Evolutionary conservation across 1,140 invertebrate genomes (phyloP).

Genomic region (Hyles euphorbiae): DNA sequence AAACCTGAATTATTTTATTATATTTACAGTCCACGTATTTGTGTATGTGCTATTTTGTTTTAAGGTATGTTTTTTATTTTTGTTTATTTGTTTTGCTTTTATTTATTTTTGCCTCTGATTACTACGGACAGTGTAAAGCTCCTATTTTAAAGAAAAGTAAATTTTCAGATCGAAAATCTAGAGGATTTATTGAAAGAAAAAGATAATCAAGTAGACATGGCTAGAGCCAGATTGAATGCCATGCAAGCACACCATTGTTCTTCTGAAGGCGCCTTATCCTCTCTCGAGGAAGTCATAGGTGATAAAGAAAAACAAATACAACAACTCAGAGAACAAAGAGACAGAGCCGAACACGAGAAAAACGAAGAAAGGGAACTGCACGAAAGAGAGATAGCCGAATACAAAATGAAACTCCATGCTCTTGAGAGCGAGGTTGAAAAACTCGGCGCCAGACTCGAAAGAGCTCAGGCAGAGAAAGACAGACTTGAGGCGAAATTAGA

Average conservation of each 20-base stretch:
- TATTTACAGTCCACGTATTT: too few species aligned
- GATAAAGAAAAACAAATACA: conserved; percentile 98
- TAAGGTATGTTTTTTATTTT: conserved; percentile 18
- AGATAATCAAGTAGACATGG: conserved; percentile 98
- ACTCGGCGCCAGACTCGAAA: conserved; percentile 89
- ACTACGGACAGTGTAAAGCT: neutral
- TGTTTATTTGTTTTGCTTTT: conserved; percentile 17
- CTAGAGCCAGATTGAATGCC: conserved; percentile 89
- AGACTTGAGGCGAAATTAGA: conserved; percentile 93
- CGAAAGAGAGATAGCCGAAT: conserved; percentile 94
- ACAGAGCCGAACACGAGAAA: conserved; percentile 96
- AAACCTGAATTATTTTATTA: too few species aligned
- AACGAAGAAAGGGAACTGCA: conserved; percentile 96
- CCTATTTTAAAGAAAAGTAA: neutral
- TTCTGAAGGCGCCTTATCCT: conserved; percentile 92
- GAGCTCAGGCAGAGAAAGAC: conserved; percentile 92
- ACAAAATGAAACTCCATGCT: conserved; percentile 94
- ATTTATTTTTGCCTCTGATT: neutral
- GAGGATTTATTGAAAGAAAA: conserved; percentile 98
- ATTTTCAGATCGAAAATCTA: conserved; percentile 93
- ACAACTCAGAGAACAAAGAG: conserved; percentile 90
- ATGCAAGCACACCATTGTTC: conserved; percentile 96
- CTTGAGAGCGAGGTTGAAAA: conserved; percentile 95
- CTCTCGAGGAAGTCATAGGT: conserved; percentile 95
- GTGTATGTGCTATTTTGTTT: conserved; percentile 8